Base-by-base conservation (phyloP, 2,888 invertebrate species). In the Drosophila flavopinicola region DNA sequence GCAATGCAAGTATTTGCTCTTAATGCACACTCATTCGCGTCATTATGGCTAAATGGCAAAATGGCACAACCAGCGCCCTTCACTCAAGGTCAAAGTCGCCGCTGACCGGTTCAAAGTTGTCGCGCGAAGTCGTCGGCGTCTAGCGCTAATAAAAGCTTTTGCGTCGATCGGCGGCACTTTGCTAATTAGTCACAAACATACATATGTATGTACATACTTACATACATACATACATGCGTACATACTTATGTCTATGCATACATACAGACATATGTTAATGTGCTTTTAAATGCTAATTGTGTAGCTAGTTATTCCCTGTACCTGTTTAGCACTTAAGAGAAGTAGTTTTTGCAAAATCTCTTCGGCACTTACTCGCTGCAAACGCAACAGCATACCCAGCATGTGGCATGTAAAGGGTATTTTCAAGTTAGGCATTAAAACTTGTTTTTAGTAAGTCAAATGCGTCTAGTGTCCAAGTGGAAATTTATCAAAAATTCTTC, bases 21-120 rank as follows among this genome's bases (percentile, higher is more conserved):
- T 57, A 57, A 15, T 57, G 61, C 61, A 73, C 48, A 53, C 73
- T 67, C 52, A 74, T 51, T 64, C 54, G 35, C 47, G 11, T 78
- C 75, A 75, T 83, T 78, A 75, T 76, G 49, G 76, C 66, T 58
- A 79, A 79, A 85, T 76, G 79, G 79, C 78, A 83, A 59, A 52
- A 29, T 72, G 75, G 76, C 77, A 82, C 48, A 56, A 58, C 39
- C 57, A 60, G 65, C 76, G 78, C 78, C 79, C 79, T 79, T 79
- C 85, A 72, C n/a, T 39, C 79, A 79, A 79, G 85, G 85, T 79
- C 84, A 85, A 48, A 67, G 58, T 29, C 58, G 10, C 17, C 49
- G 54, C 51, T 66, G 73, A 56, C 63, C 72, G 79, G 83, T 65
- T 85, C 68, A 79, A 69, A 78, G 66, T 75, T 75, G 79, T 57